Evolutionary conservation across 1,140 invertebrate species (phyloP).

Genomic region (Proales similis): DNA sequence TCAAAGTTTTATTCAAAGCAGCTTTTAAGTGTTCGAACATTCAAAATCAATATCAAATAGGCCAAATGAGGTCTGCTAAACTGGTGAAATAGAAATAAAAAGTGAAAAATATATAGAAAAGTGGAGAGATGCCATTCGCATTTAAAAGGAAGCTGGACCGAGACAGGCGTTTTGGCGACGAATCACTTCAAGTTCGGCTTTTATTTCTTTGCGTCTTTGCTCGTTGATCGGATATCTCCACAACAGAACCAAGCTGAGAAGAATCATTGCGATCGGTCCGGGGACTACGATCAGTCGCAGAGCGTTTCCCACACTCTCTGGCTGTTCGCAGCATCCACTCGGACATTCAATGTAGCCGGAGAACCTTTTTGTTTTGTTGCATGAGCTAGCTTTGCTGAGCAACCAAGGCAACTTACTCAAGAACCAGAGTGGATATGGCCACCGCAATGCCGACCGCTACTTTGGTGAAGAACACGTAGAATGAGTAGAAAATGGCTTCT

Average conservation of each 20-base stretch:
- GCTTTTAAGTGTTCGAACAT: too few species aligned
- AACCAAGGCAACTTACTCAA: conserved; percentile 42
- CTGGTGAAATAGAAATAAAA: too few species aligned
- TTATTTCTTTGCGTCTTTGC: conserved; percentile 17
- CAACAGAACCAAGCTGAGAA: conserved; percentile 20
- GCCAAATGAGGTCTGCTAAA: too few species aligned
- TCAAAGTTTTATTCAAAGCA: too few species aligned
- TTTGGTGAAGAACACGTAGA: conserved; percentile 51
- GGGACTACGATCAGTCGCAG: conserved; percentile 45
- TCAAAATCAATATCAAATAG: too few species aligned
- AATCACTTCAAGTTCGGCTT: background rate
- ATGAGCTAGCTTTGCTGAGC: too few species aligned
- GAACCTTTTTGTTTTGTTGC: too few species aligned
- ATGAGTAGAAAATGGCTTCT: conserved; percentile 50
- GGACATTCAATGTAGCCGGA: conserved; percentile 19
- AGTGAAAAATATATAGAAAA: too few species aligned
- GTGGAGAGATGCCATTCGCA: too few species aligned
- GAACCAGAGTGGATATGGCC: conserved; percentile 44
- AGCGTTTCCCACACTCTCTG: conserved; percentile 42
- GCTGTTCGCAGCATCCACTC: conserved; percentile 42
- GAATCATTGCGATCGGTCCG: conserved; percentile 39
- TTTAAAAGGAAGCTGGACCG: too few species aligned
- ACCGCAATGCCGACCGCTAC: conserved; percentile 45
- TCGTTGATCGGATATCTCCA: conserved; percentile 37
- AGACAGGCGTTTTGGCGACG: too few species aligned